These are phyloP conservation scores for Saiga tatarica DNA, from an alignment of 2,113 vertebrate genomes.

Conservation along the genomic window DNA sequence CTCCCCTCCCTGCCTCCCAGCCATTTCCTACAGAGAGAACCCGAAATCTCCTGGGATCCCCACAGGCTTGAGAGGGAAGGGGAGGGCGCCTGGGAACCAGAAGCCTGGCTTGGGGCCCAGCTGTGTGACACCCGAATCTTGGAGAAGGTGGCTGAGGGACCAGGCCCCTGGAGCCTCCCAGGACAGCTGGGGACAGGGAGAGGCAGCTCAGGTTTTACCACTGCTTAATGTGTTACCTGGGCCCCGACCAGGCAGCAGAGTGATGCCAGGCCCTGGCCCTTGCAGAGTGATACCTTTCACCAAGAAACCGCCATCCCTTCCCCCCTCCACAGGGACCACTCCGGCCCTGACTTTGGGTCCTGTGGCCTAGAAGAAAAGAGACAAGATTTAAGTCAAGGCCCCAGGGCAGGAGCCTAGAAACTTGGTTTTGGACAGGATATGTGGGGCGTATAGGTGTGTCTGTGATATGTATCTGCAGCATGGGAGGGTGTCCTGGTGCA, in stretches of 20 bases:
- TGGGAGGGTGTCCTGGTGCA: neutral
- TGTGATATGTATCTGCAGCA: neutral
- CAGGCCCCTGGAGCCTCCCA: constrained; percentile 31
- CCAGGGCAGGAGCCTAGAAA: neutral
- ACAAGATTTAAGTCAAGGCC: neutral
- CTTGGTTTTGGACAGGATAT: neutral
- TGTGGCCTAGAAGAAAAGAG: neutral
- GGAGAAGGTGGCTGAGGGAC: constrained; percentile 5
- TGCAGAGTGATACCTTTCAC: neutral
- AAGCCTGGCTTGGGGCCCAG: constrained; percentile 55
- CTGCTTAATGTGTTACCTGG: constrained; percentile 37
- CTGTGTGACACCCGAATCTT: constrained; percentile 56
- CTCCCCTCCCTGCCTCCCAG: neutral
- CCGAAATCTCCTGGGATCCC: neutral
- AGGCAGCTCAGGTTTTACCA: constrained; percentile 50
- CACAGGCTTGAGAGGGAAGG: neutral
- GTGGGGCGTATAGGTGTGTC: rapidly evolving
- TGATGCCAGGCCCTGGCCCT: neutral
- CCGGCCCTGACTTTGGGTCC: neutral
- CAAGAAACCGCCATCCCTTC: neutral
- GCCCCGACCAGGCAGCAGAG: neutral
- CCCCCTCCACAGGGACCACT: neutral
- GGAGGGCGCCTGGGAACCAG: constrained; percentile 46
- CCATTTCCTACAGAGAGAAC: neutral
- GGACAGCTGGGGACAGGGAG: constrained; percentile 35